Percentiles rank a stretch among this genome's conserved stretches.
phyloP scores from a whole-genome alignment of 2,888 invertebrate species.

The Vesta saturnalis region DNA sequence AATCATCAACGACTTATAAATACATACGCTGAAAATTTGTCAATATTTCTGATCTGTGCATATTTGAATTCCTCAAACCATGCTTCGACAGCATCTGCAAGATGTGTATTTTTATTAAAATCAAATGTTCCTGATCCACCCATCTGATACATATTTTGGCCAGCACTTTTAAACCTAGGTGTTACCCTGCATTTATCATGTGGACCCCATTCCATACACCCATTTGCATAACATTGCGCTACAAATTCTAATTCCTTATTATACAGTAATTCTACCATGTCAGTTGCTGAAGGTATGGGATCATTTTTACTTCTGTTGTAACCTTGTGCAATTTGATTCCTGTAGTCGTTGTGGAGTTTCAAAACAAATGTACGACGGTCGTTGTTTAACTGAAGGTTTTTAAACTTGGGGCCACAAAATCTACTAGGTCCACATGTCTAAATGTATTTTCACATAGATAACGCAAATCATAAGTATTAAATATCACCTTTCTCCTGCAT shows the following conservation, averaged over 20 bases:
- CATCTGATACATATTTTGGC: slow-evolving; percentile 9
- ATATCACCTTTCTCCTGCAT: slow-evolving; percentile 4
- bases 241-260: slow-evolving; percentile 17
- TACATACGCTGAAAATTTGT: no score
- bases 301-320: background rate
- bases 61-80: slow-evolving; percentile 17
- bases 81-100: background rate
- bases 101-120: background rate
- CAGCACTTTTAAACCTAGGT: background rate
- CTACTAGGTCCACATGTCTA: background rate
- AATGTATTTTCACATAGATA: background rate
- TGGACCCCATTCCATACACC: background rate
- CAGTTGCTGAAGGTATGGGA: background rate
- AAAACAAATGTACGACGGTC: background rate
- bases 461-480: background rate
- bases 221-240: slow-evolving; percentile 14
- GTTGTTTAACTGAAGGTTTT: background rate
- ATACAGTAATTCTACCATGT: slow-evolving; percentile 14
- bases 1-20: no score
- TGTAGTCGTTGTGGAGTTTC: background rate
- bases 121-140: background rate
- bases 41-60: no score
- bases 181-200: background rate
- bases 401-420: background rate
- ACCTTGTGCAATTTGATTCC: slow-evolving; percentile 12